Conservation (phyloP, 2,797 vertebrate species). For the Pangasius macronema region DNA sequence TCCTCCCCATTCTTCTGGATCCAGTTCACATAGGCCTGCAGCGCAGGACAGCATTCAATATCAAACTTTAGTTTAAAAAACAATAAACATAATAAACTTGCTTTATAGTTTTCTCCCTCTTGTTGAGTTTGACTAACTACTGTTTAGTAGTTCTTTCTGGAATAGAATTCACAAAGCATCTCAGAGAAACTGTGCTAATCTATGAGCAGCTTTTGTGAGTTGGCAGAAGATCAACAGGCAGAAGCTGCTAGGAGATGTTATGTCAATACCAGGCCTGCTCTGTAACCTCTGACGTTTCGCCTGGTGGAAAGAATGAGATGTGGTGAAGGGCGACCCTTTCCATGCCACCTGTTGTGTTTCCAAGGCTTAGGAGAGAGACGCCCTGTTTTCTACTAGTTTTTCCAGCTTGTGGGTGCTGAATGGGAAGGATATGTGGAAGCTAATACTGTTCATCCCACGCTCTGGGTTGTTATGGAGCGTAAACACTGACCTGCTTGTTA, state of each 20-base stretch:
- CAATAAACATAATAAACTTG: background rate
- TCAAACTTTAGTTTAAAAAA: background rate
- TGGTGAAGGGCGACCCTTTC: slow-evolving; percentile 63
- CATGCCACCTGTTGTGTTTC: slow-evolving; percentile 69
- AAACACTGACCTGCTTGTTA: slow-evolving; percentile 19
- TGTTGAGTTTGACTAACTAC: background rate
- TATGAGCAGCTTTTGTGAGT: background rate
- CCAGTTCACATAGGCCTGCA: slow-evolving; percentile 95
- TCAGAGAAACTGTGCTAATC: background rate
- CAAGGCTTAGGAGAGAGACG: slow-evolving; percentile 62
- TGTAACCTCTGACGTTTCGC: slow-evolving; percentile 69
- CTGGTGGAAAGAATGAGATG: slow-evolving; percentile 73
- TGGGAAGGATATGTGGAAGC: slow-evolving; percentile 39
- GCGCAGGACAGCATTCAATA: background rate
- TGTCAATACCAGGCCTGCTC: slow-evolving; percentile 54
- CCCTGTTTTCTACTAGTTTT: slow-evolving; percentile 61
- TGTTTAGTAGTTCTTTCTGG: background rate
- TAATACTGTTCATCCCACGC: slow-evolving; percentile 26
- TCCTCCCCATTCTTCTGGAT: slow-evolving; percentile 88
- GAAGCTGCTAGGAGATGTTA: slow-evolving; percentile 44
- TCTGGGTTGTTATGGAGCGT: slow-evolving; percentile 43
- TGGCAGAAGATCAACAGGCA: slow-evolving; percentile 8
- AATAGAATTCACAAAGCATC: background rate
- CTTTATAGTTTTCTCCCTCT: background rate
- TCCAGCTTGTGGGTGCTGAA: slow-evolving; percentile 5